A percentile compares a stretch with the other conserved stretches of the same genome.
Conservation (phyloP, 2,888 invertebrate genomes). For the Aelia acuminata region DNA sequence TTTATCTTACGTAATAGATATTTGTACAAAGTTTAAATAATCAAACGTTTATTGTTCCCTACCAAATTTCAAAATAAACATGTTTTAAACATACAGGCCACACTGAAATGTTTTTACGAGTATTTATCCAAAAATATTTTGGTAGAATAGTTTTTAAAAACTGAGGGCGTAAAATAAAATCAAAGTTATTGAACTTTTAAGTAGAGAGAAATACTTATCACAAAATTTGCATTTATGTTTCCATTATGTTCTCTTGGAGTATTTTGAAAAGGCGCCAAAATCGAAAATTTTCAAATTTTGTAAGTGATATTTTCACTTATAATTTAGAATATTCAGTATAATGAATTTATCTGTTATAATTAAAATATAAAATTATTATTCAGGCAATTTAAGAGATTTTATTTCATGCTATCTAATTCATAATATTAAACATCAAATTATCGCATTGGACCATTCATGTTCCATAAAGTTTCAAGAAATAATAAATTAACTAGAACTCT, state of each 20-base stretch:
- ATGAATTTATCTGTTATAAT: background rate
- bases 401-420: background rate
- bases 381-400: background rate
- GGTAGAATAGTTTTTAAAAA: no score
- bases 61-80: no score
- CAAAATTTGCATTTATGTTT: no score
- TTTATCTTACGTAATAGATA: no score
- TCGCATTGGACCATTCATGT: background rate
- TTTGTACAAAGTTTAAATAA: no score
- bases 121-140: no score
- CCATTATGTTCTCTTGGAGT: background rate
- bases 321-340: background rate
- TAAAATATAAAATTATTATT: background rate
- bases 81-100: no score
- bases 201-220: no score
- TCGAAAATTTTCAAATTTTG: background rate
- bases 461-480: background rate
- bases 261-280: background rate
- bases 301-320: background rate
- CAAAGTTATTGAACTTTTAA: no score
- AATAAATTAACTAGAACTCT: background rate
- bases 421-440: background rate
- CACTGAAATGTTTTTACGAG: no score
- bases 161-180: no score
- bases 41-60: no score